Percentiles rank a stretch among this genome's conserved stretches.
These are phyloP conservation scores for Bombus fervidus DNA, from an alignment of 1,140 invertebrate species.

Conservation along the genomic window DNA sequence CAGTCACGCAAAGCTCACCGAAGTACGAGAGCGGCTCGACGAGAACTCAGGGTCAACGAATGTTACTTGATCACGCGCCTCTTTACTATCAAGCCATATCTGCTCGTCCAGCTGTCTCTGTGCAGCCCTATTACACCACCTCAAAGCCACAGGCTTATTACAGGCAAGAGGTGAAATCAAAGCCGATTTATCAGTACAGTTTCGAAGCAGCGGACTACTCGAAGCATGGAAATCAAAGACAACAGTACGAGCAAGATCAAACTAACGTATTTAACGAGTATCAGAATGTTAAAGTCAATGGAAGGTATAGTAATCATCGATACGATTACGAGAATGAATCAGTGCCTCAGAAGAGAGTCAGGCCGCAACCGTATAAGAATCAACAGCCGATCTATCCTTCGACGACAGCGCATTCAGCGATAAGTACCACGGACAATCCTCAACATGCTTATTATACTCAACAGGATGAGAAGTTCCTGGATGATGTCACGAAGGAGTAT, in stretches of 20 bases:
- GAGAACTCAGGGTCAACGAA: slow-evolving; percentile 66
- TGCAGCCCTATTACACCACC: slow-evolving; percentile 78
- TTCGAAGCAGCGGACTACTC: slow-evolving; percentile 83
- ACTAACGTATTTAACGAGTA: slow-evolving; percentile 68
- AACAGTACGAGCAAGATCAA: slow-evolving; percentile 60
- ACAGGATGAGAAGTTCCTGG: slow-evolving; percentile 87
- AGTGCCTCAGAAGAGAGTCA: slow-evolving; percentile 40
- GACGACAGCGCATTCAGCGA: slow-evolving; percentile 61
- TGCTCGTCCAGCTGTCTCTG: slow-evolving; percentile 69
- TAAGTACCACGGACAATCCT: slow-evolving; percentile 85
- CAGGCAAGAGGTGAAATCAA: slow-evolving; percentile 75
- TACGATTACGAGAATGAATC: slow-evolving; percentile 71
- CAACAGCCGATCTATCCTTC: slow-evolving; percentile 51
- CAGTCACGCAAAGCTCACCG: slow-evolving; percentile 30
- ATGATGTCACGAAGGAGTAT: slow-evolving; percentile 90
- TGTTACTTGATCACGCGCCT: slow-evolving; percentile 73
- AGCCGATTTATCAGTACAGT: slow-evolving; percentile 85
- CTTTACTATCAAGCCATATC: slow-evolving; percentile 76
- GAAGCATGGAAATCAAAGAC: slow-evolving; percentile 66
- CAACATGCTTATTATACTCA: slow-evolving; percentile 88
- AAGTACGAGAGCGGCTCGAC: slow-evolving; percentile 53
- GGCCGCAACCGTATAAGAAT: slow-evolving; percentile 47
- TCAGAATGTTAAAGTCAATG: slow-evolving; percentile 58
- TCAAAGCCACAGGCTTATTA: slow-evolving; percentile 70
- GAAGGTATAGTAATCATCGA: slow-evolving; percentile 34